phyloP scores from a whole-genome alignment of 2,888 invertebrate genomes.

The Bombylius major region DNA sequence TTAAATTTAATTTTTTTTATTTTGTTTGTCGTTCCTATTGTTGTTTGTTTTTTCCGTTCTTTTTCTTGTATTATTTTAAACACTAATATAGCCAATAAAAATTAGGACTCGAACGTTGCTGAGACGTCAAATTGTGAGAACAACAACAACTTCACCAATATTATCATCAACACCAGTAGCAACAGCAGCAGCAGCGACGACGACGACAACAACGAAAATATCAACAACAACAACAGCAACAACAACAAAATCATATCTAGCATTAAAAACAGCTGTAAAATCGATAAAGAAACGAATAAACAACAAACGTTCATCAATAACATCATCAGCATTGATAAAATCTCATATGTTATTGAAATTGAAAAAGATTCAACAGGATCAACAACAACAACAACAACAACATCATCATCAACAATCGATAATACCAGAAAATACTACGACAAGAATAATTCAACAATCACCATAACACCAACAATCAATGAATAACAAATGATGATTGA shows the following conservation, averaged over 20 bases:
- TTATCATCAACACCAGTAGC: slow-evolving; percentile 23
- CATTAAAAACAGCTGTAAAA: slow-evolving; percentile 19
- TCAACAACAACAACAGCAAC: background rate
- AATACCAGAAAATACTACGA: no score
- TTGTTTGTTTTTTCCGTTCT: background rate
- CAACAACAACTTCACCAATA: slow-evolving; percentile 19
- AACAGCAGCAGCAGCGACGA: slow-evolving; percentile 41
- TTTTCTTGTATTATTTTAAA: background rate
- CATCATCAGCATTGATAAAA: background rate
- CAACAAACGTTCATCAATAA: background rate
- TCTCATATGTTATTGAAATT: slow-evolving; percentile 28
- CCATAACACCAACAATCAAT: no score
- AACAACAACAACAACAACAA: background rate
- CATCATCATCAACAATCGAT: background rate
- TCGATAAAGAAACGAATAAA: slow-evolving; percentile 2
- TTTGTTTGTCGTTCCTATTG: background rate
- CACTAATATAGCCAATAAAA: slow-evolving; percentile 25
- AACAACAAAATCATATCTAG: slow-evolving; percentile 19
- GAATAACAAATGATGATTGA: no score
- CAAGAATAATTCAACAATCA: no score
- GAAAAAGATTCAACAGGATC: background rate
- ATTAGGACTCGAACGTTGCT: slow-evolving; percentile 26
- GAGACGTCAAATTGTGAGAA: slow-evolving; percentile 33
- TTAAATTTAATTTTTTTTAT: background rate
- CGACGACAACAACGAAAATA: slow-evolving; percentile 34